Base-by-base conservation (phyloP, 2,797 vertebrate species). In the Delichon dasypus region DNA sequence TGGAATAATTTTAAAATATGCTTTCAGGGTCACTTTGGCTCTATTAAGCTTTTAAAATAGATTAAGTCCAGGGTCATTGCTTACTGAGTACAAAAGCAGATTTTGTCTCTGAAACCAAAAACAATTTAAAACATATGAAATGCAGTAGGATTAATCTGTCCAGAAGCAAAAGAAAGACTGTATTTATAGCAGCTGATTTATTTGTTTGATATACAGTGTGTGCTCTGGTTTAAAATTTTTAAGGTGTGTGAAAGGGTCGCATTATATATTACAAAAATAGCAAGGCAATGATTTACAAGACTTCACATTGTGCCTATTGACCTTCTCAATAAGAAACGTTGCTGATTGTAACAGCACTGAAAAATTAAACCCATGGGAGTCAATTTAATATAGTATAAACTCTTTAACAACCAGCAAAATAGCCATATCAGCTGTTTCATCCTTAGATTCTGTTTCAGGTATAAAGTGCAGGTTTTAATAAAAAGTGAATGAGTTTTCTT, bases 291-390 rank as follows among this genome's bases (percentile, higher is more conserved):
- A 98, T 98, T 98, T 98, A 98, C 95, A 97, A 96, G 97, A 90
- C 96, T 98, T 97, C 96, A 94, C 97, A 97, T 97, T 95, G 95
- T 96, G 96, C 89, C 94, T 98, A 94, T 97, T 98, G 98, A 98
- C 98, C 97, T 97, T 98, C 97, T 97, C 97, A 97, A 97, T 96
- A 97, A 97, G 96, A 97, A 97, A 97, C 94, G 95, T 96, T 97
- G 96, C 95, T 95, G 92, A 78, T 91, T 95, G 34, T 95, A 98
- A 96, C 68, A 70, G 95, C 81, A 73, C 81, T 97, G 96, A 98
- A 97, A 97, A 98, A 97, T 97, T 97, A 96, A 97, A 96, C 97
- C 97, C 96, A 86, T 14, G 85, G 96, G 97, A 98, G 90, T 97
- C 87, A 96, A 97, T 97, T 97, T 98, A 98, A 97, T 96, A 96